A percentile compares a stretch with the other conserved stretches of the same genome.
Evolutionary conservation across 1,140 invertebrate species (phyloP).

Genomic region (Cecropterus lyciades): DNA sequence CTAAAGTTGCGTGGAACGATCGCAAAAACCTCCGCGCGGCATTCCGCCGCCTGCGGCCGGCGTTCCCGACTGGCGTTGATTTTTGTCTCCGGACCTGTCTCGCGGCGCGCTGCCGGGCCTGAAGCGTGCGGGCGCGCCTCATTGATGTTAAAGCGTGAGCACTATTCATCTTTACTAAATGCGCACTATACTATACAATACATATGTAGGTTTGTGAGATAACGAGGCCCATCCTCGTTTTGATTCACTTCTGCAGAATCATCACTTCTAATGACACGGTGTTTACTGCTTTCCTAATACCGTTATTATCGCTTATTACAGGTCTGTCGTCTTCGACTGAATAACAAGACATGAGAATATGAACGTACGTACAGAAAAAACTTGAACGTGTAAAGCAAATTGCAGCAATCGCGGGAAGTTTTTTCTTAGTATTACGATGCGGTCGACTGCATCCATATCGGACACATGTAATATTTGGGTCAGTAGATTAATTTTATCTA

Average conservation of each 20-base stretch:
- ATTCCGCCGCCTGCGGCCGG: conserved; percentile 10
- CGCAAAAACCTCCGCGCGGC: conserved; percentile 17
- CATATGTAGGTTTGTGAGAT: too few species aligned
- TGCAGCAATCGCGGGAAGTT: too few species aligned
- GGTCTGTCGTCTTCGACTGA: neutral
- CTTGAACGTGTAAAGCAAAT: neutral
- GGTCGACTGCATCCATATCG: neutral
- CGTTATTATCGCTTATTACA: conserved; percentile 3
- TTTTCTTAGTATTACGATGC: neutral
- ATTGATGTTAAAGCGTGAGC: neutral
- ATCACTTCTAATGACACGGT: conserved; percentile 11
- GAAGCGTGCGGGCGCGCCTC: neutral
- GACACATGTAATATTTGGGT: conserved; percentile 1
- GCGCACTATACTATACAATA: too few species aligned
- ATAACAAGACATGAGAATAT: conserved; percentile 1
- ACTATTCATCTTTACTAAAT: neutral
- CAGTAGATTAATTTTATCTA: neutral
- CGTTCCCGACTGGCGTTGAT: neutral
- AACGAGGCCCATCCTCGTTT: neutral
- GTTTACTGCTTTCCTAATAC: conserved; percentile 5
- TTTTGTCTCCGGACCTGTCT: conserved; percentile 10
- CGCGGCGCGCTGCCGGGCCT: neutral
- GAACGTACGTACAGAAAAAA: neutral
- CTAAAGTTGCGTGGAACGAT: conserved; percentile 1
- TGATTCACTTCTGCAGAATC: conserved; percentile 12